Evolutionary conservation across 1,140 invertebrate genomes (phyloP).

Genomic region (Drosophila baimaii): DNA sequence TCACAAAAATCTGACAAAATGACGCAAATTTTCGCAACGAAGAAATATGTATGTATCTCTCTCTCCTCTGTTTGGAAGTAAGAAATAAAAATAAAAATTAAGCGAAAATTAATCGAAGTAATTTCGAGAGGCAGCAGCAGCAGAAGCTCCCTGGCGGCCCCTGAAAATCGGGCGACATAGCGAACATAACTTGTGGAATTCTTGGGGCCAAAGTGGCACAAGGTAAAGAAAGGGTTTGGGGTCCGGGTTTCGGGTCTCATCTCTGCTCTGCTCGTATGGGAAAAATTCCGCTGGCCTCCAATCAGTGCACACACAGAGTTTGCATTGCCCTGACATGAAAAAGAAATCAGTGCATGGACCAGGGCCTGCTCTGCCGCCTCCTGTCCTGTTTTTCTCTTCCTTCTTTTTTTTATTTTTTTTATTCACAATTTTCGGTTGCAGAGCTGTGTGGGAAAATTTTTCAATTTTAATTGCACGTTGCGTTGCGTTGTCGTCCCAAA

Average conservation of each 20-base stretch:
- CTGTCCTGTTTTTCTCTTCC: neutral
- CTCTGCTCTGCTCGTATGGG: constrained; percentile 55
- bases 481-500: constrained; percentile 48
- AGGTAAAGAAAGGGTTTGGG: constrained; percentile 62
- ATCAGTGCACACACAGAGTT: constrained; percentile 77
- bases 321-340: constrained; percentile 79
- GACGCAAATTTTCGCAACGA: constrained; percentile 67
- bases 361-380: neutral
- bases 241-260: constrained; percentile 4
- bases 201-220: constrained; percentile 77
- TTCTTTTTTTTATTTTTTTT: constrained; percentile 6
- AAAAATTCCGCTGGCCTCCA: constrained; percentile 81
- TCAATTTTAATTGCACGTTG: constrained; percentile 82
- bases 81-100: constrained; percentile 83
- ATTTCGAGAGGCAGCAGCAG: constrained; percentile 45
- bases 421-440: constrained; percentile 61
- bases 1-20: constrained; percentile 70
- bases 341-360: constrained; percentile 77
- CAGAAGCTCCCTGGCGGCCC: neutral
- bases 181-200: constrained; percentile 75
- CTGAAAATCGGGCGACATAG: constrained; percentile 61
- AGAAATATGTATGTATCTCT: constrained; percentile 75
- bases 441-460: constrained; percentile 82
- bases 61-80: constrained; percentile 60
- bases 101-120: constrained; percentile 82